phyloP scores from a whole-genome alignment of 37 sponge, comb jelly and placozoan species.

The Halisarca cf. caerulea region DNA sequence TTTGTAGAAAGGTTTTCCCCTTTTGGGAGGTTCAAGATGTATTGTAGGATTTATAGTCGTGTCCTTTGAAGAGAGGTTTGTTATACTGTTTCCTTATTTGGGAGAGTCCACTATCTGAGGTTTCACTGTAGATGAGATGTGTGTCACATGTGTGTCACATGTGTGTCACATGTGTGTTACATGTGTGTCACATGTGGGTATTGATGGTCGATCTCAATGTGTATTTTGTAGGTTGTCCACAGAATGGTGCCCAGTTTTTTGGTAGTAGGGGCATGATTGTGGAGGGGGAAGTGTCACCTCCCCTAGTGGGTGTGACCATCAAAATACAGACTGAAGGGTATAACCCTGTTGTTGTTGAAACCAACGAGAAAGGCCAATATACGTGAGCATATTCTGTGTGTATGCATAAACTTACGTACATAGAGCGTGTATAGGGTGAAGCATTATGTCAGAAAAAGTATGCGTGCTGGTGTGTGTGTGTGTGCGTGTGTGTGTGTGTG shows the following conservation, averaged over 20 bases:
- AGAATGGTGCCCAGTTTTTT: slow-evolving; percentile 48
- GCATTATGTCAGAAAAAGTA: no score
- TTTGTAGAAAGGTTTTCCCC: no score
- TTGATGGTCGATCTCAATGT: not conserved
- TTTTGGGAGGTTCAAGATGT: no score
- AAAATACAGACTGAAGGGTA: slow-evolving; percentile 2
- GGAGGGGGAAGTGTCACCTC: slow-evolving; percentile 55
- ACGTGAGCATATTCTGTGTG: slow-evolving; percentile 15
- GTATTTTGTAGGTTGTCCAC: slow-evolving; percentile 61
- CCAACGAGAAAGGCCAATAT: slow-evolving; percentile 60
- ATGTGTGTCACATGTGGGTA: not conserved
- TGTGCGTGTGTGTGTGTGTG: not conserved
- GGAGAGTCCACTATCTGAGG: no score
- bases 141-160: no score
- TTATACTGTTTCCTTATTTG: no score
- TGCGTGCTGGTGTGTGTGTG: not conserved
- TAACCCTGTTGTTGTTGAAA: slow-evolving; percentile 14
- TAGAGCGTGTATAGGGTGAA: no score
- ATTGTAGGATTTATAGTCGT: no score
- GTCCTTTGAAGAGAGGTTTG: no score
- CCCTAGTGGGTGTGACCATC: slow-evolving; percentile 59
- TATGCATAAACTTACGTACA: not conserved
- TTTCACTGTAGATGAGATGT: no score
- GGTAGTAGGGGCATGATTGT: slow-evolving; percentile 67
- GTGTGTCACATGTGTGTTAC: not conserved